Evolutionary conservation across 2,888 invertebrate species (phyloP), one percentile per base, ranked within the genome.

Genomic region (Peribatodes rhomboidaria): DNA sequence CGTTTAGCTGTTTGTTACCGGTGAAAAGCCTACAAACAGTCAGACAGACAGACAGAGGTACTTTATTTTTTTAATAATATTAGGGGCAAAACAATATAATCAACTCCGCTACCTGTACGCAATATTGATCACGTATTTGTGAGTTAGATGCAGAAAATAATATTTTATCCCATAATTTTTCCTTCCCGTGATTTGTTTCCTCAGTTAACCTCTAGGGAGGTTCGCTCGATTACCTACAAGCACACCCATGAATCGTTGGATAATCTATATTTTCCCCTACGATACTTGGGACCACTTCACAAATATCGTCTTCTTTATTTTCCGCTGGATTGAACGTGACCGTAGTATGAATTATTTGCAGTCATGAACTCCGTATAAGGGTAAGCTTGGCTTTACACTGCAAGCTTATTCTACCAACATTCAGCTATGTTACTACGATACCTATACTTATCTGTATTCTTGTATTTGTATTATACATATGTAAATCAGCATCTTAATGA

Each of bases 301-400:
- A 69, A 68, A 67, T 62, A 63, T 50, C 49, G 27, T 65, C 64
- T 67, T 67, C 56, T 68, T 68, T 67, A 67, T 68, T 71, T 69
- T 69, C 65, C 47, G 64, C 63, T 64, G 67, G 54, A 61, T 58
- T 69, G 63, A 56, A 71, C 71, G 71, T 69, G 69, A 64, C 63
- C 47, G 49, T 47, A 61, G 44, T 67, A 42, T 59, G 11, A 63
- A 64, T 67, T 52, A 54, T 61, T 33, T 67, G 65, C 66, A 60
- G 61, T 62, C 52, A 58, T 31, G 31, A 47, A 27, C 27, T 47
- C 35, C 27, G 64, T 56, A 31, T 49, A 6, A 47, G 10, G 16
- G 31, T 3, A 2, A 49, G 16, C 33, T 9, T 16, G 49, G 6
- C 16, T 31, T 16, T 10, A 10, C 11, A 27, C 47, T 47, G 14